phyloP scores from a whole-genome alignment of 1,140 invertebrate genomes.

The Cyclargus thomasi region DNA sequence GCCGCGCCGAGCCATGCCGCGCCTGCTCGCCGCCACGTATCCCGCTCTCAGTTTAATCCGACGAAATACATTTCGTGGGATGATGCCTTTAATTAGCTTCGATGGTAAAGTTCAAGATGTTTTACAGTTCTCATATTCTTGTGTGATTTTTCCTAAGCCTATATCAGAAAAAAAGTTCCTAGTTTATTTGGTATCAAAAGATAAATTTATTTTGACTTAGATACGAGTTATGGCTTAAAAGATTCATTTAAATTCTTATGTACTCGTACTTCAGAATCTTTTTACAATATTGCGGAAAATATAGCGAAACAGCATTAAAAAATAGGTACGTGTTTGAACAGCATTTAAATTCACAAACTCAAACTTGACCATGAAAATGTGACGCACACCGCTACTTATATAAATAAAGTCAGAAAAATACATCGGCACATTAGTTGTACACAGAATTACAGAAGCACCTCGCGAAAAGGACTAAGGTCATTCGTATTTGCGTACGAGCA shows the following conservation, averaged over 20 bases:
- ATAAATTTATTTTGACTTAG: too few species aligned
- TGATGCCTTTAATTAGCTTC: too few species aligned
- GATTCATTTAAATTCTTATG: too few species aligned
- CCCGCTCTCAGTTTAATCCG: conserved; percentile 13
- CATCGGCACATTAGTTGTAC: conserved; percentile 20
- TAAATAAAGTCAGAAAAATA: conserved; percentile 22
- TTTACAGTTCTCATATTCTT: too few species aligned
- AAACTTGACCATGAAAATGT: conserved; percentile 16
- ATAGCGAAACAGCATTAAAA: background rate
- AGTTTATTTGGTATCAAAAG: too few species aligned
- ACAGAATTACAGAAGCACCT: background rate
- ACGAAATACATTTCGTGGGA: conserved; percentile 15
- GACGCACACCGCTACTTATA: conserved; percentile 20
- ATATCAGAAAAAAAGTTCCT: too few species aligned
- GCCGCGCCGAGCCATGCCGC: background rate
- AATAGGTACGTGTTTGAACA: conserved; percentile 1
- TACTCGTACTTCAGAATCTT: background rate
- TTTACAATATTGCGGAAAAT: background rate
- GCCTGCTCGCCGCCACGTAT: too few species aligned
- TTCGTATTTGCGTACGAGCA: background rate
- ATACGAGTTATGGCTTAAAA: too few species aligned
- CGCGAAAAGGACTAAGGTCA: background rate
- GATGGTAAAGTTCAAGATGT: too few species aligned
- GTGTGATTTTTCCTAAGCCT: too few species aligned
- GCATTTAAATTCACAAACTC: conserved; percentile 11